phyloP scores from a whole-genome alignment of 2,888 invertebrate species.

The Acanthosepion esculentum region DNA sequence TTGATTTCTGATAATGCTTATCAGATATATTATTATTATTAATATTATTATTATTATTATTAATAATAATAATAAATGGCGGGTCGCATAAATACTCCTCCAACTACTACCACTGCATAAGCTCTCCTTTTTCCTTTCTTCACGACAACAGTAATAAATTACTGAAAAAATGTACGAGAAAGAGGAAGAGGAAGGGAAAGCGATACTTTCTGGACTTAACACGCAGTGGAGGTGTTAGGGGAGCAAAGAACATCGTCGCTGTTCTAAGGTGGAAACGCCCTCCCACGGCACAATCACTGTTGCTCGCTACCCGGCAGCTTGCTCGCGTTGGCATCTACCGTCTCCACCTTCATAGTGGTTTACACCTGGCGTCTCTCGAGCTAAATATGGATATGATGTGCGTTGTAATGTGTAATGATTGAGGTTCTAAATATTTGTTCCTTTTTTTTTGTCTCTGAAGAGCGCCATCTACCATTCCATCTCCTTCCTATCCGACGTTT shows the following conservation, averaged over 20 bases:
- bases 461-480: too few relatives aligned
- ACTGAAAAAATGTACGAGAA: neutral
- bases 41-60: too few relatives aligned
- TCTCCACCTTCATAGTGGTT: neutral
- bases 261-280: neutral
- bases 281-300: neutral
- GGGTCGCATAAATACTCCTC: neutral
- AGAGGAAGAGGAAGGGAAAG: neutral
- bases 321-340: neutral
- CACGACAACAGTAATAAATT: neutral
- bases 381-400: constrained; percentile 33
- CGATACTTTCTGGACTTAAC: neutral
- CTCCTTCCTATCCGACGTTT: too few relatives aligned
- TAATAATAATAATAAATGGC: too few relatives aligned
- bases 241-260: neutral
- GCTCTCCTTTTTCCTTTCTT: too few relatives aligned
- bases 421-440: neutral
- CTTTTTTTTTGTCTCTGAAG: neutral
- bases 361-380: neutral
- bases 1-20: too few relatives aligned
- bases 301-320: neutral
- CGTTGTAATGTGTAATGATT: neutral
- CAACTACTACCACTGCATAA: neutral
- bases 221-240: neutral
- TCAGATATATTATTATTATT: too few relatives aligned